phyloP scores from a whole-genome alignment of 2,888 invertebrate species.

The Nephrocerus scutellatus region DNA sequence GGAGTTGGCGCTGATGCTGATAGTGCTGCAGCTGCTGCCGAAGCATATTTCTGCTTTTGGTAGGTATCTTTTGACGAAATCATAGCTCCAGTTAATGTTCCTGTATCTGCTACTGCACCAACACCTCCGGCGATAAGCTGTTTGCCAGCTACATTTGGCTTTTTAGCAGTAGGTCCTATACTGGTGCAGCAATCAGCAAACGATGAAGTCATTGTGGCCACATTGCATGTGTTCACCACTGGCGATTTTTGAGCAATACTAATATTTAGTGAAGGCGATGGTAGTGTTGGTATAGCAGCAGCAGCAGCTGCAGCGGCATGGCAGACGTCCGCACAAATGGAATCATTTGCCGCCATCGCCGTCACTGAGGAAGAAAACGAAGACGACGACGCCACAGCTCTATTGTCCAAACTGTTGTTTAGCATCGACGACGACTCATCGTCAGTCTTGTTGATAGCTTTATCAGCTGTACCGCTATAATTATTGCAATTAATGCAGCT shows the following conservation, averaged over 20 bases:
- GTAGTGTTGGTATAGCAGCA: conserved; percentile 10
- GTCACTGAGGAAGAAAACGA: neutral
- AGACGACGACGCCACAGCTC: neutral
- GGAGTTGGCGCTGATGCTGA: conserved; percentile 15
- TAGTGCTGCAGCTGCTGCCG: conserved; percentile 25
- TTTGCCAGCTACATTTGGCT: conserved; percentile 22
- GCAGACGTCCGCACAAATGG: neutral
- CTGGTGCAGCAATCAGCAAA: conserved; percentile 35
- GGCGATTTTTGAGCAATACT: conserved; percentile 28
- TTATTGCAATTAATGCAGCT: conserved; percentile 19
- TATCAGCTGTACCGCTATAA: conserved; percentile 53
- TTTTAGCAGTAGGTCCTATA: conserved; percentile 38
- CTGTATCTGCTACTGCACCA: conserved; percentile 33
- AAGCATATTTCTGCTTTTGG: conserved; percentile 37
- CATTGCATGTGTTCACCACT: conserved; percentile 37
- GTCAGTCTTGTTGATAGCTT: conserved; percentile 62
- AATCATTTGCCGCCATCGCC: conserved; percentile 6
- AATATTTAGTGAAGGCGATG: conserved; percentile 41
- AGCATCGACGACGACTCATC: conserved; percentile 37
- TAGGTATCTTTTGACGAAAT: conserved; percentile 37
- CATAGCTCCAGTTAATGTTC: conserved; percentile 26
- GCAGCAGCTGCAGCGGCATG: conserved; percentile 10
- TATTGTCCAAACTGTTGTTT: conserved; percentile 20
- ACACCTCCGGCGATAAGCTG: conserved; percentile 27
- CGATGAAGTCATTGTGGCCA: conserved; percentile 53